A percentile compares a stretch with the other conserved stretches of the same genome.
phyloP scores from a whole-genome alignment of 2,797 vertebrate species.

The Nannoperca obscura region DNA sequence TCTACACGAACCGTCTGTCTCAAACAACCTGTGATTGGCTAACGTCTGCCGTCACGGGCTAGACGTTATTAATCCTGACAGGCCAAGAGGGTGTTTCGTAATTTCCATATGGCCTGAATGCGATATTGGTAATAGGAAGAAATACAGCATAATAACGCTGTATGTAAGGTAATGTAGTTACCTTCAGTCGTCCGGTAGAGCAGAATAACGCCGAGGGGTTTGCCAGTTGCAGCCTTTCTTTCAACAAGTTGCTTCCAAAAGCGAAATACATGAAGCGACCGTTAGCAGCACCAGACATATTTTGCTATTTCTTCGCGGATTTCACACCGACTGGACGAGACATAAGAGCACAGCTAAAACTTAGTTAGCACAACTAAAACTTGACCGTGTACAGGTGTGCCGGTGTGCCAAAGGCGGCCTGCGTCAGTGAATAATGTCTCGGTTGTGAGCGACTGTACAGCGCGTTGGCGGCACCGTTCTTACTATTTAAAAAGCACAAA shows the following conservation, averaged over 20 bases:
- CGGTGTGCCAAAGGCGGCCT: no score
- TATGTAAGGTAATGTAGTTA: constrained; percentile 34
- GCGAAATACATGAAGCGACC: constrained; percentile 83
- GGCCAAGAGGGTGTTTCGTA: no score
- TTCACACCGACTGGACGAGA: no score
- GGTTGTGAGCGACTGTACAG: not conserved
- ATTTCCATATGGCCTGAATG: not conserved
- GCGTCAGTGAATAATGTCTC: not conserved
- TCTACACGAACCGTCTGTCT: no score
- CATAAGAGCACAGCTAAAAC: not conserved
- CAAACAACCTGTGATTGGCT: no score
- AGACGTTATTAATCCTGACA: no score
- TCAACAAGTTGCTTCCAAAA: constrained; percentile 86
- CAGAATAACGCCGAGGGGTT: constrained; percentile 82
- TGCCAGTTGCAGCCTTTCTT: constrained; percentile 77
- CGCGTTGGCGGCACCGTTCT: not conserved
- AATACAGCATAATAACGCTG: not conserved
- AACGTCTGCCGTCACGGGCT: no score
- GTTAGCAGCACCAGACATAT: constrained; percentile 26
- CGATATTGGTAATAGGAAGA: rapidly evolving
- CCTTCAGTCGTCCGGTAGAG: constrained; percentile 79
- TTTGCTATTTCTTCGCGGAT: rapidly evolving
- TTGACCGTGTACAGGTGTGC: no score
- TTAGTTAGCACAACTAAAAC: not conserved
- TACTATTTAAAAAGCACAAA: not conserved